These are phyloP conservation scores for Pocillopora grandis DNA, from an alignment of 92 coral and sea anemone genomes.

Conservation along the genomic window DNA sequence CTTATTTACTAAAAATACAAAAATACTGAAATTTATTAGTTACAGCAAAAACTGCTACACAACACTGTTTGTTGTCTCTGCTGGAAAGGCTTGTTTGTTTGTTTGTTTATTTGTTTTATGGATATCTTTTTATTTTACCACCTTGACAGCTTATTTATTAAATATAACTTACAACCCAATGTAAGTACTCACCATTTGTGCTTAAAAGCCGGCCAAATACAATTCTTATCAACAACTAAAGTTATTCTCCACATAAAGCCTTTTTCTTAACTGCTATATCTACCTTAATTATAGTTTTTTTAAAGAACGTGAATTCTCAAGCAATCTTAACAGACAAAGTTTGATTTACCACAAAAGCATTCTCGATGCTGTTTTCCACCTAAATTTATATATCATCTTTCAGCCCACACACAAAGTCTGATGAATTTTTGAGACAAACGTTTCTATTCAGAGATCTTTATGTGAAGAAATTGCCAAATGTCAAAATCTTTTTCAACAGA, in stretches of 20 bases:
- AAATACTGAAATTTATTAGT: conserved; percentile 30
- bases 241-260: too few relatives aligned
- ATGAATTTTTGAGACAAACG: not conserved
- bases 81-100: not conserved
- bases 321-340: not conserved
- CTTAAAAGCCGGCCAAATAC: too few relatives aligned
- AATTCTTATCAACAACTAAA: too few relatives aligned
- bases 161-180: not conserved
- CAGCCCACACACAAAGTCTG: not conserved
- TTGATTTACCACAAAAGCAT: not conserved
- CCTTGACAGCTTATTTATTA: not conserved
- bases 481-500: not conserved
- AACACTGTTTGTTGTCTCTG: not conserved
- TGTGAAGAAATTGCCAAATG: not conserved
- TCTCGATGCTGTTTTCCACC: not conserved
- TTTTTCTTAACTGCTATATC: not conserved
- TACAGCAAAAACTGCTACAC: conserved; percentile 2
- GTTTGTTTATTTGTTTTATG: conserved; percentile 1
- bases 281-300: not conserved
- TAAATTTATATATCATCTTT: not conserved
- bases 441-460: not conserved
- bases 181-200: too few relatives aligned
- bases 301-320: not conserved
- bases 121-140: not conserved
- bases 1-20: conserved; percentile 32